Conservation (phyloP, 2,888 invertebrate genomes). For the Melolontha melolontha region DNA sequence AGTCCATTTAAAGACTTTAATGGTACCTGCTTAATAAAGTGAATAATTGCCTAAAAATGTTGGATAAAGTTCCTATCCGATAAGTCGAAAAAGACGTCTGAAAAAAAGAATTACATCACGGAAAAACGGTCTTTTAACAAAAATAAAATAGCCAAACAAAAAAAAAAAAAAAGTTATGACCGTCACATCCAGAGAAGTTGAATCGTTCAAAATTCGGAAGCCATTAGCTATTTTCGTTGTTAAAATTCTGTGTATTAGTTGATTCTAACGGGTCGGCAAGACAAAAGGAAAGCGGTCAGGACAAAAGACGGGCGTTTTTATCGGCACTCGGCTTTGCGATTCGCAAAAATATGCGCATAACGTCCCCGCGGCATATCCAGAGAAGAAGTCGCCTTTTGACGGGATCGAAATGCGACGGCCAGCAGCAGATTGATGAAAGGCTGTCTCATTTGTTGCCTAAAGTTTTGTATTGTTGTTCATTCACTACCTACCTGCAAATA, state of each 20-base stretch:
- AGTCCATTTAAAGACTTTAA: no score
- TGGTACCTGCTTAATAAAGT: no score
- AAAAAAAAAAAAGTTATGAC: no score
- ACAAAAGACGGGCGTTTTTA: conserved; percentile 60
- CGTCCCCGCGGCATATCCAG: conserved; percentile 19
- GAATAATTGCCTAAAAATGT: no score
- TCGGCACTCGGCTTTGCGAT: conserved; percentile 47
- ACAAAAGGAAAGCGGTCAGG: conserved; percentile 60
- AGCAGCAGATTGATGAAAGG: conserved; percentile 24
- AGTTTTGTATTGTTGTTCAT: neutral
- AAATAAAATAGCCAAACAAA: no score
- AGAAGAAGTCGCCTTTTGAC: neutral
- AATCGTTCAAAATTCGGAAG: conserved; percentile 28
- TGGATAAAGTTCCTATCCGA: no score
- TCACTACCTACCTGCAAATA: no score
- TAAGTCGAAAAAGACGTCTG: no score
- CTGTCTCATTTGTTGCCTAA: conserved; percentile 30
- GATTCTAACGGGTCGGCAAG: conserved; percentile 53
- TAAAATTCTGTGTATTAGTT: conserved; percentile 58
- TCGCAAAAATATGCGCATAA: conserved; percentile 38
- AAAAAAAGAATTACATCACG: no score
- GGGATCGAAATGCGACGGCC: neutral
- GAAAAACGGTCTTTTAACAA: no score
- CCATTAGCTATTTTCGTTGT: conserved; percentile 37
- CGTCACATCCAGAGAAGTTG: no score